Conservation (phyloP, 1,140 invertebrate genomes). For the Vanessa tameamea region DNA sequence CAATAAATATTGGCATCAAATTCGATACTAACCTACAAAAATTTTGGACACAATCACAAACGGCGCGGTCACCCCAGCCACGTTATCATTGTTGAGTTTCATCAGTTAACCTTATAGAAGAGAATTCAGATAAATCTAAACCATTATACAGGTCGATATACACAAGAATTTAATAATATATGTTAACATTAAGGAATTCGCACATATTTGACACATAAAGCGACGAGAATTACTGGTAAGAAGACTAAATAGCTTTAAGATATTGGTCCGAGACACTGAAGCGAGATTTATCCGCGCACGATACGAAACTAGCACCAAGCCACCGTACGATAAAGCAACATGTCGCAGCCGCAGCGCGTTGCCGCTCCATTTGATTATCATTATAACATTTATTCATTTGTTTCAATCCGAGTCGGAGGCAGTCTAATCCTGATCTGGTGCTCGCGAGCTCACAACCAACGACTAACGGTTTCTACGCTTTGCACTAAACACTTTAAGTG, state of each 20-base stretch:
- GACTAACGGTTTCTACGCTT: slow-evolving; percentile 33
- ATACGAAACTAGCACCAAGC: slow-evolving; percentile 76
- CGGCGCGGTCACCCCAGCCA: slow-evolving; percentile 65
- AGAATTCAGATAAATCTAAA: slow-evolving; percentile 75
- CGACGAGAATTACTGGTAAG: slow-evolving; percentile 73
- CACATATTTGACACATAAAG: slow-evolving; percentile 81
- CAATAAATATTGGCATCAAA: slow-evolving; percentile 70
- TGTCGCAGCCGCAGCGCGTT: slow-evolving; percentile 39
- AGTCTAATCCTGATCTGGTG: slow-evolving; percentile 32
- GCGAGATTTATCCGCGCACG: slow-evolving; percentile 67
- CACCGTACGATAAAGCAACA: slow-evolving; percentile 67
- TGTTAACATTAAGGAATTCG: slow-evolving; percentile 74
- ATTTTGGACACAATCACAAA: slow-evolving; percentile 67
- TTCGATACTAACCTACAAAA: slow-evolving; percentile 72
- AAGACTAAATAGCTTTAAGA: slow-evolving; percentile 70
- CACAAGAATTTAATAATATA: slow-evolving; percentile 62
- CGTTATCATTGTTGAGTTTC: slow-evolving; percentile 58
- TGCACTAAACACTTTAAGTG: slow-evolving; percentile 29
- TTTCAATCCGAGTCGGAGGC: slow-evolving; percentile 35
- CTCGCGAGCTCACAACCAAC: slow-evolving; percentile 48
- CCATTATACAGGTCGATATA: slow-evolving; percentile 80
- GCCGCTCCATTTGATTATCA: slow-evolving; percentile 21
- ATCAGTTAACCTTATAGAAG: slow-evolving; percentile 72
- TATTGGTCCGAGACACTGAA: slow-evolving; percentile 79
- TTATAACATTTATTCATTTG: slow-evolving; percentile 59